Base-by-base conservation (phyloP, 2,797 vertebrate genomes). In the Morelia viridis region DNA sequence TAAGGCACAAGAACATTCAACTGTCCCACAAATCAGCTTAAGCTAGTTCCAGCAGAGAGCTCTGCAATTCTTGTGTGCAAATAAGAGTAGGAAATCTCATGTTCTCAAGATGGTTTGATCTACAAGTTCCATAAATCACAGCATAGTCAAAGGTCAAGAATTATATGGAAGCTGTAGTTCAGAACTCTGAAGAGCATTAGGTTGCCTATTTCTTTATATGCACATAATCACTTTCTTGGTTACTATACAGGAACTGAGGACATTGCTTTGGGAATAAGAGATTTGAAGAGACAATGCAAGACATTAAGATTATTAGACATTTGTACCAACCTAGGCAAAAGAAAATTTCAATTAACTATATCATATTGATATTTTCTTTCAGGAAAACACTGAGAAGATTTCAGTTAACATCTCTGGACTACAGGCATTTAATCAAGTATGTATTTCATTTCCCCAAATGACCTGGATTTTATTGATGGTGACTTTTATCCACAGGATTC, bases 1-100 rank as follows among this genome's bases (percentile, higher is more conserved):
- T 90, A 95, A 95, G 94, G 93, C 92, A 94, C 94, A 94, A 90
- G 92, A 92, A 80, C 60, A 62, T 0, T 50, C 31, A 87, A 90
- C 62, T 76, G 0, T n/a, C 65, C 62, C 11, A 13, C 92, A 1
- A 15, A 28, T 12, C 19, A 90, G 28, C 6, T 19, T 19, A 80
- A 83, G 22, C 17, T 5, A 10, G 6, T 85, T 9, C 41, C 71
- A 53, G 46, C 91, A 17, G 15, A 4, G 1, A 28, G 0, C 0
- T 13, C 0, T 24, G 90, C 28, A 58, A 58, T 91, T 0, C 58
- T 22, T 60, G 56, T 80, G 35, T 80, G 35, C 71, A 80, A 35
- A 41, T 22, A 80, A 80, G 19, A 19, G 22, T 87, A 87, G 57
- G 53, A 57, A 87, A 87, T 35, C 85, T 87, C 56, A 24, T 19